These are phyloP conservation scores for Sebastes minor DNA, from an alignment of 2,797 vertebrate species.

Conservation along the genomic window DNA sequence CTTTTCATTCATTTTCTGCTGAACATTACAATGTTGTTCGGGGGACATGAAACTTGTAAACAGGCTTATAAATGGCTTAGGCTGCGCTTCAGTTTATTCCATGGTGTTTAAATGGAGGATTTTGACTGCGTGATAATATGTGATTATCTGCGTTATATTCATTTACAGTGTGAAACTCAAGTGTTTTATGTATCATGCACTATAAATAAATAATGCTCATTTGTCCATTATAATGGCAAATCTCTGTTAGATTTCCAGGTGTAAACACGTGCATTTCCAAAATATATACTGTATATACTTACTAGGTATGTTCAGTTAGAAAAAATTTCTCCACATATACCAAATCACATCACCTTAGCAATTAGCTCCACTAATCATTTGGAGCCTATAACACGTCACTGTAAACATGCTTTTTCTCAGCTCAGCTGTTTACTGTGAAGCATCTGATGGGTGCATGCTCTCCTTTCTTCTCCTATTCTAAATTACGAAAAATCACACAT, in stretches of 20 bases:
- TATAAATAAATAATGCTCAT: background rate
- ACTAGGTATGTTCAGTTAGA: background rate
- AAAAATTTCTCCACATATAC: background rate
- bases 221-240: background rate
- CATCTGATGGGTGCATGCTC: background rate
- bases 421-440: background rate
- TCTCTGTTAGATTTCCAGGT: background rate
- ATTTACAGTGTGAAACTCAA: conserved; percentile 1
- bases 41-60: conserved; percentile 66
- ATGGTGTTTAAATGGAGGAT: conserved; percentile 49
- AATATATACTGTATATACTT: background rate
- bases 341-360: background rate
- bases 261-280: background rate
- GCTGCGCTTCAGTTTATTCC: conserved; percentile 41
- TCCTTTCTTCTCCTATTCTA: background rate
- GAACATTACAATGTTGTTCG: conserved; percentile 64
- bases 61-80: conserved; percentile 69
- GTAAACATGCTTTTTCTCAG: background rate
- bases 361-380: background rate
- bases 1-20: conserved; percentile 72
- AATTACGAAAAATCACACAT: background rate
- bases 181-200: background rate
- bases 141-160: conserved; percentile 40
- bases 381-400: background rate
- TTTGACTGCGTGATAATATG: conserved; percentile 34